Evolutionary conservation across 37 sponge, comb jelly and placozoan genomes (phyloP).

Genomic region (Bolinopsis microptera): DNA sequence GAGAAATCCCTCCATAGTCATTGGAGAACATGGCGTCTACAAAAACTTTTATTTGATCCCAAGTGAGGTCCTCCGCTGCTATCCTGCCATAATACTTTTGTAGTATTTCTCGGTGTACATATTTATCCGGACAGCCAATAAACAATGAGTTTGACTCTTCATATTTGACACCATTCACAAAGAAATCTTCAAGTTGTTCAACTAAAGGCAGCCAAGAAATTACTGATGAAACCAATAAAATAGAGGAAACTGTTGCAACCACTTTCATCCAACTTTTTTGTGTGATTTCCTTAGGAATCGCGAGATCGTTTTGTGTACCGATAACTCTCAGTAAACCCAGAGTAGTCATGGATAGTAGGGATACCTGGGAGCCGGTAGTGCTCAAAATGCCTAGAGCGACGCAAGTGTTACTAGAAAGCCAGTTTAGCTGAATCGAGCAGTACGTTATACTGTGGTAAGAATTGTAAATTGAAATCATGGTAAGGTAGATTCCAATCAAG

Average conservation of each 20-base stretch:
- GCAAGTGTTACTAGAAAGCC: constrained; percentile 9
- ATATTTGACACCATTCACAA: not conserved
- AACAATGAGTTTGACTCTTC: not conserved
- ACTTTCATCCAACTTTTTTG: not conserved
- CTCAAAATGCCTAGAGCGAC: not conserved
- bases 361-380: constrained; percentile 1
- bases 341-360: not conserved
- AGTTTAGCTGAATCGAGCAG: not conserved
- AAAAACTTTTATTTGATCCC: not conserved
- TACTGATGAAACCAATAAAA: not conserved
- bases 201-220: not conserved
- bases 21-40: not conserved
- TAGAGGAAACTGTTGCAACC: not conserved
- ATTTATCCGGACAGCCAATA: not conserved
- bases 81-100: not conserved
- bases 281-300: not conserved
- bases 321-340: not conserved
- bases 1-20: not conserved
- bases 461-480: not conserved
- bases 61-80: not conserved
- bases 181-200: not conserved
- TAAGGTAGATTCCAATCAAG: not conserved
- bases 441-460: not conserved
- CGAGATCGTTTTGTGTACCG: not conserved
- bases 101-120: not conserved